A percentile compares a stretch with the other conserved stretches of the same genome.
Conservation (phyloP, 30 jellyfish, hydroid and myxozoan species). For the Aurelia sp. region DNA sequence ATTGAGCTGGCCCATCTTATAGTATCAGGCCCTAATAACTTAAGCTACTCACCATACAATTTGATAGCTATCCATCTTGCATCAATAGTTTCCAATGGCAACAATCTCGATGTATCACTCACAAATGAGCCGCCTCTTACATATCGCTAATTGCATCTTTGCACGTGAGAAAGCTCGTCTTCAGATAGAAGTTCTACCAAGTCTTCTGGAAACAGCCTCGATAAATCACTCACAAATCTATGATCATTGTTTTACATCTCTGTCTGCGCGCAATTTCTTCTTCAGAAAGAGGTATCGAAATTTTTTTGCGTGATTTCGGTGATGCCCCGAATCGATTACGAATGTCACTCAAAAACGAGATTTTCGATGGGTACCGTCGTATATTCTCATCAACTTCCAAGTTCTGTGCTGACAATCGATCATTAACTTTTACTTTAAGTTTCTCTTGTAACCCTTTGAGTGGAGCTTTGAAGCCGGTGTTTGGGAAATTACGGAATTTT, state of each 20-base stretch:
- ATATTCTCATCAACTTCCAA: constrained; percentile 24
- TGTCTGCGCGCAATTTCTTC: constrained; percentile 78
- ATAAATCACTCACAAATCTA: constrained; percentile 53
- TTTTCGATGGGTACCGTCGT: constrained; percentile 44
- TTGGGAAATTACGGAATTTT: constrained; percentile 8
- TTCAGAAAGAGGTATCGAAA: constrained; percentile 24
- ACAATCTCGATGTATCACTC: not conserved
- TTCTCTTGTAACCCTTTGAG: constrained; percentile 66
- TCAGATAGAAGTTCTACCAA: no score
- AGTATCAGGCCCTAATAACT: no score
- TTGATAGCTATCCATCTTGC: no score
- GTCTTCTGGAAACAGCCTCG: no score
- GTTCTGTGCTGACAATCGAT: constrained; percentile 36
- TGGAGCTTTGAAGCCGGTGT: constrained; percentile 51
- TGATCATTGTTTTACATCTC: constrained; percentile 78
- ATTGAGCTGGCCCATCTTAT: no score
- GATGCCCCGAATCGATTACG: constrained; percentile 57
- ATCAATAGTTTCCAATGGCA: no score
- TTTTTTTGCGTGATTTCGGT: constrained; percentile 40
- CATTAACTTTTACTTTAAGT: constrained; percentile 62
- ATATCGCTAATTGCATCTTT: constrained; percentile 39
- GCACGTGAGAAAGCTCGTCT: constrained; percentile 69
- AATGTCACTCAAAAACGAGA: constrained; percentile 46
- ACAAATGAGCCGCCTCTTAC: not conserved
- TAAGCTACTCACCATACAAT: no score